These are phyloP conservation scores for Trematomus loennbergii DNA, from an alignment of 2,113 vertebrate species.

Conservation along the genomic window DNA sequence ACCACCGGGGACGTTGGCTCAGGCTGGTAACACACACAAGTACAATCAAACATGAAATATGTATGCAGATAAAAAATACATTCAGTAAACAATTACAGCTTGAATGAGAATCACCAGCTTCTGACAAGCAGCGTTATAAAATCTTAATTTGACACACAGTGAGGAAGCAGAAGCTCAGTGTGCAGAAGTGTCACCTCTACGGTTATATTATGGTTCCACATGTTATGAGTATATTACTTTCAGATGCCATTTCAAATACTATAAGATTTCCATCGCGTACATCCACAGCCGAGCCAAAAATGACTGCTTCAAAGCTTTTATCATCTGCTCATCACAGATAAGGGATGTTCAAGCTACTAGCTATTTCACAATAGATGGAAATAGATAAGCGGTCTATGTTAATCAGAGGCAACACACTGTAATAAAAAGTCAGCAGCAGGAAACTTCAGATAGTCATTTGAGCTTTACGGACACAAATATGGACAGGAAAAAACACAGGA, in stretches of 20 bases:
- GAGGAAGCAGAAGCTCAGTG: not conserved
- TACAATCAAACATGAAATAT: not conserved
- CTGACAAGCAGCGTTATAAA: not conserved
- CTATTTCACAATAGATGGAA: constrained; percentile 13
- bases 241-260: constrained; percentile 2
- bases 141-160: constrained; percentile 1
- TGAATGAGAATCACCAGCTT: not conserved
- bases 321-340: constrained; percentile 35
- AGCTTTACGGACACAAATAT: constrained; percentile 1
- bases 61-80: not conserved
- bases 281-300: not conserved
- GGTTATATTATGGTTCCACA: not conserved
- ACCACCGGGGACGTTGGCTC: constrained; percentile 95
- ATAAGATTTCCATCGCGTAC: not conserved
- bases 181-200: not conserved
- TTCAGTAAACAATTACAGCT: not conserved
- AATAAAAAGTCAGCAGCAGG: constrained; percentile 1
- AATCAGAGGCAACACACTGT: not conserved
- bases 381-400: not conserved
- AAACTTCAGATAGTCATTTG: not conserved
- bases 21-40: constrained; percentile 75
- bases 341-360: not conserved
- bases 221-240: constrained; percentile 9
- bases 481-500: constrained; percentile 36
- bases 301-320: not conserved